phyloP scores from a whole-genome alignment of 2,113 vertebrate species.

The Daboia siamensis region DNA sequence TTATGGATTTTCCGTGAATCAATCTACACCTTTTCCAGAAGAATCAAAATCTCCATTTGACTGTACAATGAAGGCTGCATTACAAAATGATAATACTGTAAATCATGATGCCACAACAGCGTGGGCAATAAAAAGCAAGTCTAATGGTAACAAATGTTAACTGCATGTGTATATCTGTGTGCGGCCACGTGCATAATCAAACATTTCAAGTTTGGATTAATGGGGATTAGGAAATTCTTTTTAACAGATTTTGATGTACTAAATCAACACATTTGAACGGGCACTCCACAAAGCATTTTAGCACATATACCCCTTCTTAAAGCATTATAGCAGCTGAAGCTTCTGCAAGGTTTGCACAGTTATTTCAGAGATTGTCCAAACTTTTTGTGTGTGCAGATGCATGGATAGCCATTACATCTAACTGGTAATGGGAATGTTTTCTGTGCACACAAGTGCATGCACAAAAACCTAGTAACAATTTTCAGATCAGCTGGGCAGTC shows the following conservation, averaged over 20 bases:
- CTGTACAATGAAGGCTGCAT: constrained; percentile 80
- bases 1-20: constrained; percentile 85
- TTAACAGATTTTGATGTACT: not conserved
- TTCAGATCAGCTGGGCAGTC: not conserved
- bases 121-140: constrained; percentile 74
- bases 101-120: constrained; percentile 57
- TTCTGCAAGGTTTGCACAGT: not conserved
- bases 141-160: constrained; percentile 70
- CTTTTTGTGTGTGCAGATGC: not conserved
- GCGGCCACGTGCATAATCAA: not conserved
- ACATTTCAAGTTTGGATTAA: not conserved
- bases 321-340: not conserved
- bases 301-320: not conserved
- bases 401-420: not conserved
- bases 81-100: constrained; percentile 57
- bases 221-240: not conserved
- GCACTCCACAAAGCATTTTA: not conserved
- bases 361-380: not conserved
- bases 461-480: not conserved
- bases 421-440: not conserved
- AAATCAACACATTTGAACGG: not conserved
- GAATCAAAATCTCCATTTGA: constrained; percentile 76
- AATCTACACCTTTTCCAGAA: constrained; percentile 83
- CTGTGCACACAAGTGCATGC: not conserved
- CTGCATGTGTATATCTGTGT: not conserved